Evolutionary conservation across 2,888 invertebrate species (phyloP), one percentile per base, ranked within the genome.

Genomic region (Asteroscopus sphinx): DNA sequence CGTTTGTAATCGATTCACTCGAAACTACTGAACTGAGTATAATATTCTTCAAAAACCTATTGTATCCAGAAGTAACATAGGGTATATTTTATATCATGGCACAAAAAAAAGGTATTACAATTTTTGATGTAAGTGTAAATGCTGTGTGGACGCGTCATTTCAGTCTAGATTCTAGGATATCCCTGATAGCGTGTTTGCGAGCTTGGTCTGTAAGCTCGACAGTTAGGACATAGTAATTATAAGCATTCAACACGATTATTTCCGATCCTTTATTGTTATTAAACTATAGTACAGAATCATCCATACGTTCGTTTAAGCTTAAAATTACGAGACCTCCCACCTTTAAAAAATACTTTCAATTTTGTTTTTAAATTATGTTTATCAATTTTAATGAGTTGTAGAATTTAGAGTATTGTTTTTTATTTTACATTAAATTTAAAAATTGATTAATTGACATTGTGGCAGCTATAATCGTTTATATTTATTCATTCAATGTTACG

Each of bases 321-420:
- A 71, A 64, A 58, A 44, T 73, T 55, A 75, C 68, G 75, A 76
- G 76, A 76, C 64, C 49, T 66, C 75, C 75, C 75, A 76, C 76
- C 75, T 73, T 71, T 37, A 52, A 51, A 53, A 66, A 41, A 26
- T 35, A 64, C 42, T 44, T 33, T 59, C 30, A 60, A 46, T 65
- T 49, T 51, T 59, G 52, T 63, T 57, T n/a, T 64, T 46, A 39
- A 45, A 42, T 35, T 45, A 9, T 49, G 6, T 33, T 39, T 39
- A 67, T 40, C 47, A 45, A 54, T 56, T 51, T 47, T 16, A 17
- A 68, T 46, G 42, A 61, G 28, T 49, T 45, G 7, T 67, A 67
- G 25, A 55, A 45, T 66, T 46, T 68, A 60, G 37, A 62, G 1
- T 51, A 46, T 28, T 37, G 21, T 48, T 44, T 66, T 60, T 42